A percentile compares a stretch with the other conserved stretches of the same genome.
Evolutionary conservation across 1,140 invertebrate species (phyloP).

Genomic region (Drosophila funebris): DNA sequence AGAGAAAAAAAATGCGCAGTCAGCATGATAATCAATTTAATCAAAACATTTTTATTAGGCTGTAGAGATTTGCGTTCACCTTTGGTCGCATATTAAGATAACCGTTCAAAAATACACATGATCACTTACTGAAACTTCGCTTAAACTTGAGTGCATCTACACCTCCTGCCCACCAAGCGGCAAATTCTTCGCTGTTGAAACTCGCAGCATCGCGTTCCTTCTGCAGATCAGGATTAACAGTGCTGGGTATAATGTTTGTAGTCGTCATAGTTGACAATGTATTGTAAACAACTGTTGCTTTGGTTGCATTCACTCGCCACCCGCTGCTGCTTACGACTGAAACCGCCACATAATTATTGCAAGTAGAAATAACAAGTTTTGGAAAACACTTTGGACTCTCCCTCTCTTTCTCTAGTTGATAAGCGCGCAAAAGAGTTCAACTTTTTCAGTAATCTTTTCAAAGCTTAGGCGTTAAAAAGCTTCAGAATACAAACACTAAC

Average conservation of each 20-base stretch:
- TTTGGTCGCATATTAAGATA: constrained; percentile 1
- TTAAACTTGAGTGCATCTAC: constrained; percentile 88
- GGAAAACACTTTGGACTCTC: constrained; percentile 10
- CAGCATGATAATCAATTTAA: constrained; percentile 30
- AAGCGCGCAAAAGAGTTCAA: background rate
- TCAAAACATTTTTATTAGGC: background rate
- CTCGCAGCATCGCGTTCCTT: constrained; percentile 90
- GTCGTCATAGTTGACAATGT: background rate
- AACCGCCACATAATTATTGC: background rate
- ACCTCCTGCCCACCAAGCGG: constrained; percentile 90
- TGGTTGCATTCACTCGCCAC: constrained; percentile 3
- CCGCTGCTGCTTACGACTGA: constrained; percentile 14
- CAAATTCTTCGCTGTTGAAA: constrained; percentile 90
- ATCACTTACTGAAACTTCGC: constrained; percentile 60
- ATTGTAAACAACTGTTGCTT: background rate
- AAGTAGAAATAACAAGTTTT: background rate
- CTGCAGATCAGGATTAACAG: constrained; percentile 86
- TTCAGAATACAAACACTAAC: no score
- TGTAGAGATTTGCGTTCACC: constrained; percentile 9
- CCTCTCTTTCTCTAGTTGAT: background rate
- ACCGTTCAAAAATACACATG: background rate
- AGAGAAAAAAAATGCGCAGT: constrained; percentile 6
- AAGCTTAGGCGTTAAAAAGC: background rate
- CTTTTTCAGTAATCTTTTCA: background rate
- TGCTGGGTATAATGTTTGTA: constrained; percentile 39